Evolutionary conservation across 1,140 invertebrate species (phyloP).

Genomic region (Diachasma alloeum): DNA sequence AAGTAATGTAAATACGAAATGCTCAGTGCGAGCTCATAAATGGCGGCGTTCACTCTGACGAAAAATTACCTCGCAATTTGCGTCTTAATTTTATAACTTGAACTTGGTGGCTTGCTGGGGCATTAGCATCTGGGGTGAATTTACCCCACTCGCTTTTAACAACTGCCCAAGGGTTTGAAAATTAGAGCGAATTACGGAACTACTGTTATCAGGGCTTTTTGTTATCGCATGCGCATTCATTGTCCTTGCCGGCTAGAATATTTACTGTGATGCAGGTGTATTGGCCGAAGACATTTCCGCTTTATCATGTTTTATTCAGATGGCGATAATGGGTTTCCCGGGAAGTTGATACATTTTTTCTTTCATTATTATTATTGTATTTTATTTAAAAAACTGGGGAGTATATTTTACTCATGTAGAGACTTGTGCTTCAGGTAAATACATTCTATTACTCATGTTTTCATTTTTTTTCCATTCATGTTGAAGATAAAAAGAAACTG

Average conservation of each 20-base stretch:
- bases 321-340: background rate
- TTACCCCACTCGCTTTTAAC: background rate
- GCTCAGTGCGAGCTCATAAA: background rate
- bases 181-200: background rate
- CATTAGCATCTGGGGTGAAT: background rate
- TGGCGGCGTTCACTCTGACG: background rate
- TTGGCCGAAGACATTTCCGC: background rate
- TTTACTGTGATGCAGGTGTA: background rate
- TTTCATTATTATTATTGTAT: background rate
- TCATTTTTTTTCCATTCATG: too few relatives aligned
- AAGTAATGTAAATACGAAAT: background rate
- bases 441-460: too few relatives aligned
- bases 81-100: background rate
- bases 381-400: background rate
- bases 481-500: too few relatives aligned
- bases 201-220: background rate
- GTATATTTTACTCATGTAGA: too few relatives aligned
- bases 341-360: background rate
- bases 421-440: too few relatives aligned
- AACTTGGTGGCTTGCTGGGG: background rate
- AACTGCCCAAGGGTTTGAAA: background rate
- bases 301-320: background rate
- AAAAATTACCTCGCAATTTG: background rate
- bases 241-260: background rate
- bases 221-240: background rate